phyloP scores from a whole-genome alignment of 1,140 invertebrate species.

The Leptoteleia sp. region DNA sequence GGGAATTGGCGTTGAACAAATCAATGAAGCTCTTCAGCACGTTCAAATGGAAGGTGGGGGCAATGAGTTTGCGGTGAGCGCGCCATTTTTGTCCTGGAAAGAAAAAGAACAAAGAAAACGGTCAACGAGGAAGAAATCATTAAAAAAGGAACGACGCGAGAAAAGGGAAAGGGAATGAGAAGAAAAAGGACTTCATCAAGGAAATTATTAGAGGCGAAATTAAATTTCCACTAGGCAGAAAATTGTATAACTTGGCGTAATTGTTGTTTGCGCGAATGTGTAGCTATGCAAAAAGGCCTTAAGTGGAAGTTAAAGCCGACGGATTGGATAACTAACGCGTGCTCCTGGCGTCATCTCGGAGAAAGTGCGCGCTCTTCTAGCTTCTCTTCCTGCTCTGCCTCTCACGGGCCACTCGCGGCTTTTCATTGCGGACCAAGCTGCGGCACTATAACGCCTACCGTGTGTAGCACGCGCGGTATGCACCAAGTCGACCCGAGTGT shows the following conservation, averaged over 20 bases:
- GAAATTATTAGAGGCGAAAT: slow-evolving; percentile 1
- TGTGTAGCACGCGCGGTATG: not conserved
- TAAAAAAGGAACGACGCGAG: not conserved
- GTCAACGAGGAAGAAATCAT: too few relatives aligned
- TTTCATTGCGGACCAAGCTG: too few relatives aligned
- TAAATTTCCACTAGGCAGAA: not conserved
- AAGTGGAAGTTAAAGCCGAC: slow-evolving; percentile 27
- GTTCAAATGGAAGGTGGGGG: slow-evolving; percentile 91
- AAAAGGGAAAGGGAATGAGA: not conserved
- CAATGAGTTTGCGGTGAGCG: slow-evolving; percentile 89
- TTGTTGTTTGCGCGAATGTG: slow-evolving; percentile 26
- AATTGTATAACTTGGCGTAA: slow-evolving; percentile 30
- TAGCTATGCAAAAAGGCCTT: slow-evolving; percentile 31
- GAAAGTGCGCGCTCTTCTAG: slow-evolving; percentile 50
- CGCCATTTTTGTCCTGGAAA: slow-evolving; percentile 88
- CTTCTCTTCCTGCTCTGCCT: slow-evolving; percentile 67
- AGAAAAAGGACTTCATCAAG: not conserved
- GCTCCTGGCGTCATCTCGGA: slow-evolving; percentile 46
- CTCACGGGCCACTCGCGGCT: slow-evolving; percentile 30
- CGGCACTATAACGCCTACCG: too few relatives aligned
- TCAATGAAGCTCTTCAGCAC: slow-evolving; percentile 91
- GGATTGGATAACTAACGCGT: slow-evolving; percentile 32
- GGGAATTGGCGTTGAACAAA: slow-evolving; percentile 89
- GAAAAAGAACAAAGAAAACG: not conserved
- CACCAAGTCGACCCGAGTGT: slow-evolving; percentile 23